Conservation (phyloP, 2,113 vertebrate species). For the Actinemys pallida region DNA sequence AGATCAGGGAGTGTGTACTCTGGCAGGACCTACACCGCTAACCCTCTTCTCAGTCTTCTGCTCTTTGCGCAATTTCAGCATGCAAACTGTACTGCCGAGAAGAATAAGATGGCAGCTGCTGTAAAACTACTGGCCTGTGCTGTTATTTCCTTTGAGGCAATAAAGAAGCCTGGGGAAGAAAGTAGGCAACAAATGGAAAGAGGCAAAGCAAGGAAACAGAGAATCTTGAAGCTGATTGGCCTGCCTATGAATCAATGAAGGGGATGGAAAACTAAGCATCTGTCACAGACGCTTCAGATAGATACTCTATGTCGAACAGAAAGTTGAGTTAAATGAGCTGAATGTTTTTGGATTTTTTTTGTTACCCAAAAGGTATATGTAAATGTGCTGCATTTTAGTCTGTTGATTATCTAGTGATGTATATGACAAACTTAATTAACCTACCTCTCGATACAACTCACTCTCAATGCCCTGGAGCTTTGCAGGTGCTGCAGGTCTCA, state of each 20-base stretch:
- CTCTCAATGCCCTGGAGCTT: constrained; percentile 79
- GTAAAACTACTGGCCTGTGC: not conserved
- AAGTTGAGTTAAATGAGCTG: not conserved
- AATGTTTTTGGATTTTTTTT: not conserved
- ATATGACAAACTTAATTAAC: not conserved
- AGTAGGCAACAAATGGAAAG: not conserved
- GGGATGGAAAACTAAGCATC: not conserved
- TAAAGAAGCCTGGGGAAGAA: not conserved
- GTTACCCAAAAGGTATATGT: not conserved
- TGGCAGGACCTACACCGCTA: not conserved
- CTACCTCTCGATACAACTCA: constrained; percentile 84
- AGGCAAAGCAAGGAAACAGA: not conserved
- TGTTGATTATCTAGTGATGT: not conserved
- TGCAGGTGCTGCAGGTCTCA: constrained; percentile 76
- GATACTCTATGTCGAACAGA: not conserved
- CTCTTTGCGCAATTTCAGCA: not conserved
- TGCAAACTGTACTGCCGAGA: not conserved
- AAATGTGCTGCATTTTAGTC: not conserved
- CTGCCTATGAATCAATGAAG: not conserved
- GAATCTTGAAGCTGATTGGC: not conserved
- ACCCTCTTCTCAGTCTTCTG: not conserved
- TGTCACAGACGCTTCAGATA: not conserved
- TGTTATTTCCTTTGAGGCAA: not conserved
- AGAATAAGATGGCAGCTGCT: not conserved
- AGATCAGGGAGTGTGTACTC: not conserved